These are phyloP conservation scores for Numenius phaeopus DNA, from an alignment of 2,797 vertebrate genomes.

Conservation along the genomic window DNA sequence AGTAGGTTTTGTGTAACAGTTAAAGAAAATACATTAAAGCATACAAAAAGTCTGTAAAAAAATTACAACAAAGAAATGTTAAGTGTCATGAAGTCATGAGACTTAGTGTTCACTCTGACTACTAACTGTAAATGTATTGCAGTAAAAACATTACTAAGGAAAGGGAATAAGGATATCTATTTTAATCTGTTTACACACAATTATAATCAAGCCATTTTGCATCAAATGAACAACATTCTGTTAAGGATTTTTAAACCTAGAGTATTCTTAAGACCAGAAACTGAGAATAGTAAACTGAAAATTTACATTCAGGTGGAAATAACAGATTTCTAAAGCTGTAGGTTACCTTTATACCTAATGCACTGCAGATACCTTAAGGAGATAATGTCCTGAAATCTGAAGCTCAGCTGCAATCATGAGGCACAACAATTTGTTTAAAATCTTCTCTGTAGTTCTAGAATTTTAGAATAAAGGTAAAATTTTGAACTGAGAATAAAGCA, in stretches of 20 bases:
- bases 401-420: neutral
- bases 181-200: neutral
- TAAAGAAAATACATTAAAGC: neutral
- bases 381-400: neutral
- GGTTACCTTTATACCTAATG: neutral
- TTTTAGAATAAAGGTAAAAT: neutral
- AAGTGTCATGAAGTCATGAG: neutral
- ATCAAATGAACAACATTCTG: neutral
- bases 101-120: neutral
- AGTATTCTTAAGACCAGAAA: neutral
- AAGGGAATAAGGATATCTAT: rapidly evolving
- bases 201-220: neutral
- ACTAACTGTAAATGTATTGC: neutral
- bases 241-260: neutral
- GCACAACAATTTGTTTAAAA: neutral
- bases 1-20: neutral
- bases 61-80: neutral
- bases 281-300: neutral
- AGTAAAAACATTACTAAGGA: neutral
- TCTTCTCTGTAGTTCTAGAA: neutral
- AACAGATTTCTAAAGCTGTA: neutral
- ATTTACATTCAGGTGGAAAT: neutral
- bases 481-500: neutral
- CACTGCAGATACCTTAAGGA: neutral
- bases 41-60: neutral